Base-by-base conservation (phyloP, 2,113 vertebrate genomes). In the Salvelinus namaycush region DNA sequence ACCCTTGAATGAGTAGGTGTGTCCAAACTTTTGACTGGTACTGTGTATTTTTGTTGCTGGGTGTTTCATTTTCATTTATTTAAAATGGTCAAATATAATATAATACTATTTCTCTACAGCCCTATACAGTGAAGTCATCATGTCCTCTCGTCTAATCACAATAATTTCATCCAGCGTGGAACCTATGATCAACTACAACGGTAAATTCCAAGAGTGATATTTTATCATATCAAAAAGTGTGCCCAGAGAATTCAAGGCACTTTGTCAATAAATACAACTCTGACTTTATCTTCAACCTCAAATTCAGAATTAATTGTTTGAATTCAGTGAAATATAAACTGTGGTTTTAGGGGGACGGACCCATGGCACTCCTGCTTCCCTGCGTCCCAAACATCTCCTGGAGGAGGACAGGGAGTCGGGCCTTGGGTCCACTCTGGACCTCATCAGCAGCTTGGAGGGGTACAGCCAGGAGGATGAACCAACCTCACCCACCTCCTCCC, bases 351-450 rank as follows among this genome's bases (percentile, higher is more conserved):
- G 79, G 16, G 16, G 72, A 29, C 91, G 81, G 79, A 87, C 93
- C 76, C 88, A 89, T 0, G 84, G 88, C 3, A 26, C 82, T 65
- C 87, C 83, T 1, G 48, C 92, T 70, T 92, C 90, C 71, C 85
- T 92, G 60, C 89, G 93, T 64, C 79, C 92, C 0, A 87, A 91
- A 0, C 84, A 91, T 75, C 89, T 44, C 74, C 86, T 8, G 89
- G 93, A 76, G 59, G 93, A 62, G 89, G 95, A 89, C 92, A 90
- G 54, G 76, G 92, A 86, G 92, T 92, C 88, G 1, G 94, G 89
- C 5, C 84, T 94, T 0, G 82, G 91, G 72, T 94, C 91, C 13
- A 91, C 86, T 0, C 88, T 89, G 75, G 91, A 92, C 83, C 87
- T 94, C 72, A 75, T 81, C 1, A 90, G 93, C 77, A 87, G 87